phyloP scores from a whole-genome alignment of 2,113 vertebrate genomes.

The Penelope pileata region DNA sequence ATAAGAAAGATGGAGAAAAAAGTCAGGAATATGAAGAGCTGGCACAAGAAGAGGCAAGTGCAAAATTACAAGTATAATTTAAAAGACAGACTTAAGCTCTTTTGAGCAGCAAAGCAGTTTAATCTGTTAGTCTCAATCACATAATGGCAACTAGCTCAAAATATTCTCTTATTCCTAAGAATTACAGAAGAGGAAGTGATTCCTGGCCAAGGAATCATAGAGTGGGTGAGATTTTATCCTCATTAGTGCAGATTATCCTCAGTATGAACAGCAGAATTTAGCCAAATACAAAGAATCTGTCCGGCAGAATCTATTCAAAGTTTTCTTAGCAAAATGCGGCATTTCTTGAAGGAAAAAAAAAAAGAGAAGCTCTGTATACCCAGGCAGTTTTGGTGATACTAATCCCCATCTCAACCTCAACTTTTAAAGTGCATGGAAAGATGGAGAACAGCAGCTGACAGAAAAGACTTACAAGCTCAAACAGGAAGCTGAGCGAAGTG shows the following conservation, averaged over 20 bases:
- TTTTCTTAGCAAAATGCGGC: conserved; percentile 13
- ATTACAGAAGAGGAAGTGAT: conserved; percentile 11
- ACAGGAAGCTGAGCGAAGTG: conserved; percentile 11
- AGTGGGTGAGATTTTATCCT: conserved; percentile 22
- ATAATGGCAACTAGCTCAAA: background rate
- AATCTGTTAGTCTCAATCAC: background rate
- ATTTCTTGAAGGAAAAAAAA: background rate
- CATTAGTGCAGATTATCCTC: background rate
- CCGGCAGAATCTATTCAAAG: background rate
- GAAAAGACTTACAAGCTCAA: conserved; percentile 28
- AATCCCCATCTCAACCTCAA: background rate
- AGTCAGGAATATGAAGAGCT: background rate
- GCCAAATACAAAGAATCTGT: background rate
- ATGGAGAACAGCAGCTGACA: background rate
- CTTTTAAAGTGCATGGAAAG: background rate
- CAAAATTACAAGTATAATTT: background rate
- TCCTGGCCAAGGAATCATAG: background rate
- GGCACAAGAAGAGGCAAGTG: background rate
- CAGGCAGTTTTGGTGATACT: background rate
- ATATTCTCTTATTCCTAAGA: background rate
- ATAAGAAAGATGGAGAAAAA: background rate
- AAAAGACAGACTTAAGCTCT: background rate
- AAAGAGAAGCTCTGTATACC: background rate
- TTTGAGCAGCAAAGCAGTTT: background rate
- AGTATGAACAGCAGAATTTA: background rate